A percentile compares a stretch with the other conserved stretches of the same genome.
Evolutionary conservation across 1,140 invertebrate species (phyloP).

Genomic region (Pogonomyrmex barbatus): DNA sequence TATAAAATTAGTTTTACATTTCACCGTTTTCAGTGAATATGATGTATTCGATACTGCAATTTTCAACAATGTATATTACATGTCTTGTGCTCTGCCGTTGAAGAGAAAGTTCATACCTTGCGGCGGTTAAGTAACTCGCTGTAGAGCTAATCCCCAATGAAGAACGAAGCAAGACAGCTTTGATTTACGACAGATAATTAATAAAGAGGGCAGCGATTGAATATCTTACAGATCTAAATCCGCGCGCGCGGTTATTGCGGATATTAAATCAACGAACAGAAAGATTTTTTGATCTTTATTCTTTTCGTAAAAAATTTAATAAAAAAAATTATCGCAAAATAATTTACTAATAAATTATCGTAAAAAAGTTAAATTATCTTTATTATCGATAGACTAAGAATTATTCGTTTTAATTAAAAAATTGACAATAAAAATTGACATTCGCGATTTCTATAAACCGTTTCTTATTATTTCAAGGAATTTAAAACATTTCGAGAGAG

Average conservation of each 20-base stretch:
- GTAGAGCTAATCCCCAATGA: slow-evolving; percentile 62
- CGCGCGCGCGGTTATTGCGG: background rate
- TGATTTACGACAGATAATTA: slow-evolving; percentile 72
- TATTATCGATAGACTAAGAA: background rate
- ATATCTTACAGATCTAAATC: slow-evolving; percentile 42
- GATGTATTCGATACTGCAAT: slow-evolving; percentile 4
- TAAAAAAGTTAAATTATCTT: background rate
- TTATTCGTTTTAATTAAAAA: background rate
- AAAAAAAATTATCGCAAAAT: background rate
- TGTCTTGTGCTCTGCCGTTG: slow-evolving; percentile 41
- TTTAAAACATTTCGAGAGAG: background rate
- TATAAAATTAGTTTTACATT: slow-evolving; percentile 13
- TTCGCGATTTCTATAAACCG: background rate
- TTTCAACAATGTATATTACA: slow-evolving; percentile 52
- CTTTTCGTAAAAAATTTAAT: background rate
- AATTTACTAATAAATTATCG: background rate
- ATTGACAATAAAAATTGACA: background rate
- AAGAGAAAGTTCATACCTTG: slow-evolving; percentile 55
- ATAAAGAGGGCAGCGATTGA: slow-evolving; percentile 68
- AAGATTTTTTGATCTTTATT: background rate
- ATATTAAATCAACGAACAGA: background rate
- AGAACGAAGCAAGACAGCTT: slow-evolving; percentile 44
- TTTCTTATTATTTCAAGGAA: background rate
- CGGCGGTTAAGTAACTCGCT: slow-evolving; percentile 60
- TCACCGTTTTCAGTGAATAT: background rate